Evolutionary conservation across 2,888 invertebrate species (phyloP).

Genomic region (Pyrrhia umbra): DNA sequence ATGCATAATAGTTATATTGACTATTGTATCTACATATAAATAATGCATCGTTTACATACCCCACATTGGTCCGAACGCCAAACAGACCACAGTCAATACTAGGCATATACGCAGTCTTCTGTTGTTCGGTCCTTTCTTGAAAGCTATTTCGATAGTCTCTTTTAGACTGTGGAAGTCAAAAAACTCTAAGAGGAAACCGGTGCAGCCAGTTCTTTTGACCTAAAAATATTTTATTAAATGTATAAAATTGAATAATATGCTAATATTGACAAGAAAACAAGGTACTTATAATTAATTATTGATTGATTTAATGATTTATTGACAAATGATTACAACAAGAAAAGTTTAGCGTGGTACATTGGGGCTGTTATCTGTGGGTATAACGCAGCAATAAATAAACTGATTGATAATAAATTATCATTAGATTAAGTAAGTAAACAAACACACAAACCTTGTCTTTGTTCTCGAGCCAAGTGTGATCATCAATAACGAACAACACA

Average conservation of each 20-base stretch:
- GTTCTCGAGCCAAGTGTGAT: conserved; percentile 83
- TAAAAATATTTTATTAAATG: conserved; percentile 62
- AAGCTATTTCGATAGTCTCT: conserved; percentile 87
- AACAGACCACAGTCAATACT: conserved; percentile 79
- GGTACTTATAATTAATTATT: background rate
- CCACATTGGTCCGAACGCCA: conserved; percentile 84
- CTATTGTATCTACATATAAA: conserved; percentile 3
- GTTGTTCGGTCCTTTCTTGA: conserved; percentile 85
- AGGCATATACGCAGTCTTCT: conserved; percentile 81
- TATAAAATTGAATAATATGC: background rate
- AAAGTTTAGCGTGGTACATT: background rate
- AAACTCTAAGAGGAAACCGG: conserved; percentile 80
- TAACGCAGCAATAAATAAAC: background rate
- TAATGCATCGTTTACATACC: conserved; percentile 72
- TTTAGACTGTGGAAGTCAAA: conserved; percentile 87
- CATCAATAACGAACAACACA: conserved; percentile 81
- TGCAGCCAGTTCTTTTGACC: conserved; percentile 75
- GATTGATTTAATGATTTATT: too few species aligned
- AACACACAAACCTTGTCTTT: conserved; percentile 79
- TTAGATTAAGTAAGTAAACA: conserved; percentile 15
- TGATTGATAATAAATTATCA: conserved; percentile 6
- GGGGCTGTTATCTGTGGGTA: background rate
- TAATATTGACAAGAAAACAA: background rate
- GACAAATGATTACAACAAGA: background rate
- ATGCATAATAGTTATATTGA: conserved; percentile 12